Evolutionary conservation across 2,113 vertebrate species (phyloP).

Genomic region (Arvicanthis niloticus): DNA sequence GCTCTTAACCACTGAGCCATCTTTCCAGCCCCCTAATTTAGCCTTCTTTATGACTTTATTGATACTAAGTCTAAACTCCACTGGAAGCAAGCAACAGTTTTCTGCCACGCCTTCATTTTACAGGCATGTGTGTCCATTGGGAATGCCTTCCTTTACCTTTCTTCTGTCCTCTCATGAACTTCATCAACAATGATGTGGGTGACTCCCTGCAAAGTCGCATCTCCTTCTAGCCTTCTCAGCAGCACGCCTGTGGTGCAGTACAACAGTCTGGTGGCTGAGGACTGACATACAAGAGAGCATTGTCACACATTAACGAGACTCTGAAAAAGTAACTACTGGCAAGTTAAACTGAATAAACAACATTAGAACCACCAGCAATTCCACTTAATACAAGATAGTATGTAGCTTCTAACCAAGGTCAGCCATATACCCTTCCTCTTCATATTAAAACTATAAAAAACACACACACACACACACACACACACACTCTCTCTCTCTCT

Average conservation of each 20-base stretch:
- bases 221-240: slow-evolving; percentile 94
- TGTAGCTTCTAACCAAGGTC: neutral
- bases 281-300: slow-evolving; percentile 84
- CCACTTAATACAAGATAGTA: slow-evolving; percentile 40
- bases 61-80: neutral
- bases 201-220: slow-evolving; percentile 90
- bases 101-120: neutral
- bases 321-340: neutral
- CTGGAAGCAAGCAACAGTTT: neutral
- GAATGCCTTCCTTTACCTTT: slow-evolving; percentile 90
- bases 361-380: neutral
- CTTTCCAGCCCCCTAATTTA: neutral
- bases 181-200: slow-evolving; percentile 97
- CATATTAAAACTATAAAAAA: neutral
- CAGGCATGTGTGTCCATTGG: neutral
- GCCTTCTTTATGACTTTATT: neutral
- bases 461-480: too few species aligned
- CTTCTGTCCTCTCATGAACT: slow-evolving; percentile 98
- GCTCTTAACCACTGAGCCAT: too few species aligned
- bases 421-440: slow-evolving; percentile 21
- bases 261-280: slow-evolving; percentile 94
- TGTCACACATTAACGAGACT: slow-evolving; percentile 35
- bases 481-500: too few species aligned
- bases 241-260: slow-evolving; percentile 98
- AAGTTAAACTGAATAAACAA: slow-evolving; percentile 46